phyloP scores from a whole-genome alignment of 1,140 invertebrate genomes.

The Carcinoscorpius rotundicauda region DNA sequence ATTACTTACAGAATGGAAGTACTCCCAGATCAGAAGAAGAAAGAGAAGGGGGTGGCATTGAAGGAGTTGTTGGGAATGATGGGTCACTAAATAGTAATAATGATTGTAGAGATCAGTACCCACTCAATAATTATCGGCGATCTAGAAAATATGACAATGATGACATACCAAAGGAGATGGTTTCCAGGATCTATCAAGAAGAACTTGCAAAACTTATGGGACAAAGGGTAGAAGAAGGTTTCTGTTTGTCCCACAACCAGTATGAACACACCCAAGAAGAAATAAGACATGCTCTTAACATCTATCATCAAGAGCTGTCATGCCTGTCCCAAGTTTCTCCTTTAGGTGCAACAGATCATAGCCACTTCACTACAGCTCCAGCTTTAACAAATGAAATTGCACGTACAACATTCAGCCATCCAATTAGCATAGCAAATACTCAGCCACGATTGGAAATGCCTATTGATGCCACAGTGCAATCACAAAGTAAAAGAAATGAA shows the following conservation, averaged over 20 bases:
- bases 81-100: background rate
- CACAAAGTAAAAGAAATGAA: background rate
- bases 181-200: conserved; percentile 92
- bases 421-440: no score
- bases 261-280: conserved; percentile 66
- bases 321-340: conserved; percentile 46
- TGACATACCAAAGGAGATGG: conserved; percentile 92
- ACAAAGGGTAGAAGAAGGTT: conserved; percentile 26
- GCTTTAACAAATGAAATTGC: no score
- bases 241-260: conserved; percentile 20
- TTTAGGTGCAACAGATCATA: background rate
- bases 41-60: background rate
- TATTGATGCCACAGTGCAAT: conserved; percentile 12
- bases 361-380: no score
- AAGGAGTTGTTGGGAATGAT: background rate
- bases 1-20: background rate
- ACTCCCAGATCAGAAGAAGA: background rate
- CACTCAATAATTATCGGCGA: background rate
- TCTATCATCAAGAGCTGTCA: conserved; percentile 80
- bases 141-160: conserved; percentile 53
- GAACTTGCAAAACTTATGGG: conserved; percentile 86
- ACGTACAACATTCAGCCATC: no score
- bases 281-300: conserved; percentile 73
- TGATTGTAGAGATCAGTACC: background rate
- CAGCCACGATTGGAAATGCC: conserved; percentile 8